Evolutionary conservation across 1,140 invertebrate species (phyloP), one percentile per base, ranked within the genome.

Genomic region (Euglossa dilemma): DNA sequence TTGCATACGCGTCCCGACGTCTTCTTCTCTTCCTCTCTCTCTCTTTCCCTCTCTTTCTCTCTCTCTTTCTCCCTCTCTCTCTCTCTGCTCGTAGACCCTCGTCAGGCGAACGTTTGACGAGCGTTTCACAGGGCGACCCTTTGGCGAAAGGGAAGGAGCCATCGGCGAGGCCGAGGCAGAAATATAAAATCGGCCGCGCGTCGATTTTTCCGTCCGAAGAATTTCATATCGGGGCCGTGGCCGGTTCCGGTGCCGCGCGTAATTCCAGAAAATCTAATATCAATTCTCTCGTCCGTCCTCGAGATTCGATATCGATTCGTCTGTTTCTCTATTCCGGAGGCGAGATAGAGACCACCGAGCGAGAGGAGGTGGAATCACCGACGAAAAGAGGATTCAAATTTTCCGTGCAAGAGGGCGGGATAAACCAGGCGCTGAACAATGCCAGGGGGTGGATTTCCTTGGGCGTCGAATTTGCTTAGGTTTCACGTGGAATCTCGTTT

Each of bases 181-280:
- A 56, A 59, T 45, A 45, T 25, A n/a, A 56, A n/a, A 72, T 56
- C 25, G 23, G 6, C 16, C 43, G 7, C 8, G 54, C 45, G n/a
- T 57, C 71, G 71, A 73, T 72, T 72, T 43, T 43, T 43, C 28
- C 52, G 11, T 14, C 5, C 52, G n/a, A 45, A 8, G 23, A 36
- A 74, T 61, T 59, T 59, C 56, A 59, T 74, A 74, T 59, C 71
- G 14, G 0, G 69, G 16, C 69, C 28, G 43, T 0, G 20, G 20
- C 56, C 12, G 20, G 6, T 6, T 18, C 54, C 6, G 23, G 20
- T 16, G 20, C 67, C 36, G 12, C 71, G 14, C 71, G 56, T 73
- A 76, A 64, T 36, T 52, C 47, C 28, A 36, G 59, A 20, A 64
- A 76, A 76, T 76, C 25, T 64, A 61, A 64, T 76, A 76, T 52